phyloP scores from a whole-genome alignment of 2,888 invertebrate genomes.

The Fragum whitleyi region DNA sequence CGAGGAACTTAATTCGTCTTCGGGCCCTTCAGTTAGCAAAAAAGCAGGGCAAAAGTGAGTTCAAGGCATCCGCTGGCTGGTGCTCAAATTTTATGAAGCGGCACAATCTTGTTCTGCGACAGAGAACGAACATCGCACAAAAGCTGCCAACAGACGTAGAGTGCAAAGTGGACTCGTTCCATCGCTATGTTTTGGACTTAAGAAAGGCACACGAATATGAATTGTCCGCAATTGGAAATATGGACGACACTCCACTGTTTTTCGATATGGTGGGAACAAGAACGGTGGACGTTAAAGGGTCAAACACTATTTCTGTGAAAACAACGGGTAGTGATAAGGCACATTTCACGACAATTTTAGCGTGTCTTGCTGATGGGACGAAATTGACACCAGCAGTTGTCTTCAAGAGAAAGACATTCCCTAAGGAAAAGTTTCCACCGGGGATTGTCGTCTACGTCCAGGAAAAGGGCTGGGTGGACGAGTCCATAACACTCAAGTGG shows the following conservation, averaged over 20 bases:
- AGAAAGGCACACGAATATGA: constrained; percentile 20
- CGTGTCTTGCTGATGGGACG: constrained; percentile 35
- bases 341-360: constrained; percentile 1
- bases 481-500: constrained; percentile 27
- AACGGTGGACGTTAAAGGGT: constrained; percentile 49
- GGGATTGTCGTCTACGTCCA: constrained; percentile 35
- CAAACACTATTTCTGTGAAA: constrained; percentile 32
- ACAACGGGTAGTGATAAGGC: constrained; percentile 35
- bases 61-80: constrained; percentile 48
- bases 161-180: constrained; percentile 28
- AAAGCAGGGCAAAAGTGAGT: constrained; percentile 22
- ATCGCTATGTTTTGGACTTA: constrained; percentile 32
- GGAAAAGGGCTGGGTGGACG: constrained; percentile 53
- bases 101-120: constrained; percentile 25
- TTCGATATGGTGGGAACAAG: constrained; percentile 55
- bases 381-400: constrained; percentile 57
- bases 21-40: constrained; percentile 33
- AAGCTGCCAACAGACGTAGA: constrained; percentile 49
- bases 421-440: constrained; percentile 46
- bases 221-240: constrained; percentile 30
- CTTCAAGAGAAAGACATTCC: constrained; percentile 57
- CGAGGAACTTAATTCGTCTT: constrained; percentile 24
- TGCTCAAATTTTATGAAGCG: constrained; percentile 34
- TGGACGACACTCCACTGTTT: constrained; percentile 50
- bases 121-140: constrained; percentile 49